Conservation (phyloP, 92 coral and sea anemone species). For the Palythoa grandiflora region DNA sequence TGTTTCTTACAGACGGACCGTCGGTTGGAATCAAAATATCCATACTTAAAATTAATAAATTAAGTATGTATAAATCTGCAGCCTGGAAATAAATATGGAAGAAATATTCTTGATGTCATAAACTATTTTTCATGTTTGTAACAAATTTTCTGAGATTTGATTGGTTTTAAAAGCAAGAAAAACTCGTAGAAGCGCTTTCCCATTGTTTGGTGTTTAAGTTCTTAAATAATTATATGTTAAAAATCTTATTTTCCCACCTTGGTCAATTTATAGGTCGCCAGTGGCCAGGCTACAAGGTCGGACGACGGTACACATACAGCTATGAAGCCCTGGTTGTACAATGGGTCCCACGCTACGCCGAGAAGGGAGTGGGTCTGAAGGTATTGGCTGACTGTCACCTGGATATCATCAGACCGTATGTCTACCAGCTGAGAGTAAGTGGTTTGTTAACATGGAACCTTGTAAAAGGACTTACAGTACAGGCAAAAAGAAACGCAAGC, state of each 20-base stretch:
- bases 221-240: no score
- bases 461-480: not conserved
- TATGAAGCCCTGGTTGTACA: slow-evolving; percentile 75
- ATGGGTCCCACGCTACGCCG: slow-evolving; percentile 74
- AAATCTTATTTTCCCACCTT: not conserved
- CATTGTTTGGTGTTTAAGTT: not conserved
- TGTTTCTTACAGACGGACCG: no score
- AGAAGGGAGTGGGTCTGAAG: slow-evolving; percentile 80
- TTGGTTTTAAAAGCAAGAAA: no score
- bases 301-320: slow-evolving; percentile 73
- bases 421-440: slow-evolving; percentile 75
- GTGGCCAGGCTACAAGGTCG: slow-evolving; percentile 66
- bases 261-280: not conserved
- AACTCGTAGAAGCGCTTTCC: no score
- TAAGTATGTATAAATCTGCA: no score
- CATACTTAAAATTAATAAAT: no score
- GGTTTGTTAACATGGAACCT: not conserved
- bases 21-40: no score
- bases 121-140: no score
- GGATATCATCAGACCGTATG: slow-evolving; percentile 51
- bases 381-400: slow-evolving; percentile 70
- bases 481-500: no score
- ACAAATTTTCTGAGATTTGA: no score
- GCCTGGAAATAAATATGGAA: no score
- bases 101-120: no score